Evolutionary conservation across 2,113 vertebrate species (phyloP), one percentile per base, ranked within the genome.

Genomic region (Chauna torquata): DNA sequence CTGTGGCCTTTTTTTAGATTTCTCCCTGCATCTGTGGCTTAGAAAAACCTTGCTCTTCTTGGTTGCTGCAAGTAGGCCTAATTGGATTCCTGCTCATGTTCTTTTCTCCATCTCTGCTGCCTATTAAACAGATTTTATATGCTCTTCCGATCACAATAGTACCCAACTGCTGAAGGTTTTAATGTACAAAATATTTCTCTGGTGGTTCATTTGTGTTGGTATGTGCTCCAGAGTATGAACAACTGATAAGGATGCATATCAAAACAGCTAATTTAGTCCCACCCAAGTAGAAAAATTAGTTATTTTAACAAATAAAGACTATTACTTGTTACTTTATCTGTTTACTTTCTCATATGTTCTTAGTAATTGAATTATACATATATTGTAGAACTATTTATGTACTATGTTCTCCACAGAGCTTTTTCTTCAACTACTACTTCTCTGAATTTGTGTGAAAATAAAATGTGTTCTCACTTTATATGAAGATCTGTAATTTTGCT

Each of bases 271-370:
- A 93, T 94, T 94, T 94, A 90, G 38, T 95, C 77, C 55, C 72
- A 96, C 59, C 76, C 55, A 94, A 93, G 82, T 94, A 97, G 95
- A 96, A 97, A 97, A 94, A 95, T 95, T 92, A 86, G 42, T 81
- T 83, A 88, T 94, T 96, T 91, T 94, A 81, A 78, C 74, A 86
- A 74, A 90, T 81, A 86, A 92, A 93, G 16, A 68, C 6, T 75
- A 81, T 74, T 81, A 74, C 23, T 86, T 88, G 58, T 68, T 78
- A 80, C 38, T 36, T 90, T 90, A 84, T 84, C 68, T 62, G 44
- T 83, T 78, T 86, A 72, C 16, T 75, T 96, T 64, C 25, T 92
- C n/a, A 22, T 88, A 74, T 42, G 18, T 85, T 95, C 38, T 36
- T 65, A 92, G 62, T 86, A 94, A 81, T 47, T 83, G n/a, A 88